These are phyloP conservation scores for Pheosia tremula DNA, from an alignment of 2,888 invertebrate genomes.

Conservation along the genomic window DNA sequence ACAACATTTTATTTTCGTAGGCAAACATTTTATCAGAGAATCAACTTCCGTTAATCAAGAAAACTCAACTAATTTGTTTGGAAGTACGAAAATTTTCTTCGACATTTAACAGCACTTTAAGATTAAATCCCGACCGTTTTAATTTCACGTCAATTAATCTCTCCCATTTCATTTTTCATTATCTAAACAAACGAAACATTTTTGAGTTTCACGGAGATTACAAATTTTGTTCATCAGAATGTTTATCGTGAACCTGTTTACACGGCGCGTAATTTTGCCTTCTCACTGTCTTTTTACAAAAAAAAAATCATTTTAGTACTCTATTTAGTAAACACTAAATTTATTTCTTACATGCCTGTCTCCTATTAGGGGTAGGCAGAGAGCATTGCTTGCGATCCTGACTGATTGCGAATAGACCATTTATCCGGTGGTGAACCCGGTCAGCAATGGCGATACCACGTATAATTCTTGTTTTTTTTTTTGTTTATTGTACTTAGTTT, in stretches of 20 bases:
- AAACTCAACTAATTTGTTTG: constrained; percentile 58
- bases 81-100: constrained; percentile 42
- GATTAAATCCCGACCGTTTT: constrained; percentile 60
- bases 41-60: constrained; percentile 46
- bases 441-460: too few relatives aligned
- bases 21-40: constrained; percentile 34
- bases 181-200: constrained; percentile 41
- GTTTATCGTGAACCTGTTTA: constrained; percentile 7
- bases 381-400: too few relatives aligned
- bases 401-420: too few relatives aligned
- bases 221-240: constrained; percentile 11
- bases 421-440: too few relatives aligned
- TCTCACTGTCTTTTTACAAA: not conserved
- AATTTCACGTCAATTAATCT: constrained; percentile 70
- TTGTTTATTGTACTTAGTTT: too few relatives aligned
- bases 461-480: too few relatives aligned
- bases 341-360: too few relatives aligned
- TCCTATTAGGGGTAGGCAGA: too few relatives aligned
- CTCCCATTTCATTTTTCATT: constrained; percentile 58
- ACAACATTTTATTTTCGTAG: constrained; percentile 21
- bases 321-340: too few relatives aligned
- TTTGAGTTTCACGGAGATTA: constrained; percentile 13
- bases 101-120: constrained; percentile 56
- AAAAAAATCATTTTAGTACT: too few relatives aligned
- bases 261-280: not conserved